Percentiles rank a stretch among this genome's conserved stretches.
These are phyloP conservation scores for Suncus etruscus DNA, from an alignment of 2,113 vertebrate species.

Conservation along the genomic window DNA sequence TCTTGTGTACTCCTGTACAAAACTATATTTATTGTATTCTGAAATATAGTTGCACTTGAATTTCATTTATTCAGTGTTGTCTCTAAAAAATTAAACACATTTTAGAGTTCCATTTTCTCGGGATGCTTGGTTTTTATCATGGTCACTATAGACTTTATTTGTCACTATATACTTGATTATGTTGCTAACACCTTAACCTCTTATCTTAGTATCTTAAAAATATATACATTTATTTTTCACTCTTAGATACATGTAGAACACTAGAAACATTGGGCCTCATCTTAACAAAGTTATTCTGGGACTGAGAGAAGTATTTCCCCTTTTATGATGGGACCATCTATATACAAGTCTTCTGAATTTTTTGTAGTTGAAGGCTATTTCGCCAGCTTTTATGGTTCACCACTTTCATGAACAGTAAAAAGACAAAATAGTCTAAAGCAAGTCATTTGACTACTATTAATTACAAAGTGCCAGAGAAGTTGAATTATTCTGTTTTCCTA, in stretches of 20 bases:
- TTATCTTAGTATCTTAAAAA: neutral
- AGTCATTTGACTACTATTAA: neutral
- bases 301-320: neutral
- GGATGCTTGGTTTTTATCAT: neutral
- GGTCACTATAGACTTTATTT: neutral
- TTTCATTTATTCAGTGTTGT: neutral
- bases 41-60: neutral
- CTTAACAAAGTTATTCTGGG: neutral
- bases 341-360: neutral
- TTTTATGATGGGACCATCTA: neutral
- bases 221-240: neutral
- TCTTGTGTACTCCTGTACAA: neutral
- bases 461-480: neutral
- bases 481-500: neutral
- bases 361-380: neutral
- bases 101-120: neutral
- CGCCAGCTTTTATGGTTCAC: neutral
- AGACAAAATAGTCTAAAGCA: neutral
- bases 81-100: neutral
- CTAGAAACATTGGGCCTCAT: too few species aligned
- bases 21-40: neutral
- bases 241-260: neutral
- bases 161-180: neutral
- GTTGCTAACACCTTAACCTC: neutral
- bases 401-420: neutral